Conservation (phyloP, 2,888 invertebrate genomes). For the Chymomyza procnemis region DNA sequence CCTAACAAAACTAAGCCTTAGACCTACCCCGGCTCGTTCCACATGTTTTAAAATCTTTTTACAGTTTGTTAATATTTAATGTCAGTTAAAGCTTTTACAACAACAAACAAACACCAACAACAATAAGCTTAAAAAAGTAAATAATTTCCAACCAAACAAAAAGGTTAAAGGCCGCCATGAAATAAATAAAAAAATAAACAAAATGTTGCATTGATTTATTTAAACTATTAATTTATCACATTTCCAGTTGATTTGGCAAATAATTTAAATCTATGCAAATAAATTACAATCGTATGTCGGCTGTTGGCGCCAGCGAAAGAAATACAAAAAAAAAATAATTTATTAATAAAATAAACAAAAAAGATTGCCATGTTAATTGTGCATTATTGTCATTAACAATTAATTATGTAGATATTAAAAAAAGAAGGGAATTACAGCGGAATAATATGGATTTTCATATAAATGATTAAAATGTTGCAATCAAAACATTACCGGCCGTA, state of each 20-base stretch:
- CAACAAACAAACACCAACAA: neutral
- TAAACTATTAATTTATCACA: constrained; percentile 64
- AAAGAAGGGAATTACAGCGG: no score
- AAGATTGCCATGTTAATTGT: constrained; percentile 48
- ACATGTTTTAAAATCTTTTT: constrained; percentile 19
- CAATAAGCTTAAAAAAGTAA: neutral
- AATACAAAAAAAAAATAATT: neutral
- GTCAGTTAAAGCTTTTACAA: neutral
- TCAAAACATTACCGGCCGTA: neutral
- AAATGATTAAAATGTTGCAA: constrained; percentile 3
- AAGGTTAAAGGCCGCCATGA: neutral
- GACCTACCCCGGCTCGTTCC: constrained; percentile 6
- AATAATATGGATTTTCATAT: neutral
- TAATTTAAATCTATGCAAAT: constrained; percentile 52
- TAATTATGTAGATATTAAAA: constrained; percentile 53
- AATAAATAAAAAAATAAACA: constrained; percentile 4
- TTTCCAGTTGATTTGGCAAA: constrained; percentile 64
- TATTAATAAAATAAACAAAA: neutral
- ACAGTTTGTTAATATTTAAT: constrained; percentile 35
- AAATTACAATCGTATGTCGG: constrained; percentile 45
- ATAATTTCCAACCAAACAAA: neutral
- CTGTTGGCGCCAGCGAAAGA: constrained; percentile 5
- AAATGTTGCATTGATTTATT: constrained; percentile 33
- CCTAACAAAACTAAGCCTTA: constrained; percentile 1
- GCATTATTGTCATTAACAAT: constrained; percentile 63